Conservation (phyloP, 2,113 vertebrate genomes). For the Platysternon megacephalum region DNA sequence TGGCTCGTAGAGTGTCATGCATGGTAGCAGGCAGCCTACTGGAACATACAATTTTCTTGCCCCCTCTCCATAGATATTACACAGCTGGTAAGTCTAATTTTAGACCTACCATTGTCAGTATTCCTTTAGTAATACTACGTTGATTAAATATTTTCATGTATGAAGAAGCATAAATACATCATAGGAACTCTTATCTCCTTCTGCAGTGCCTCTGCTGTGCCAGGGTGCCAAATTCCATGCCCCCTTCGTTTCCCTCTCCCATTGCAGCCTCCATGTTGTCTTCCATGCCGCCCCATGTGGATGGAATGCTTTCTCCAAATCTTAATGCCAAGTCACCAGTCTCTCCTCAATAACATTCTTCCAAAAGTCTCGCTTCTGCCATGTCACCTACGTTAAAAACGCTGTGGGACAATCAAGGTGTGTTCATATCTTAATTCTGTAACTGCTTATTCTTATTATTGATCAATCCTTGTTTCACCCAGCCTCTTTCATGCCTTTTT, state of each 20-base stretch:
- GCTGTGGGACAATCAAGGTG: not conserved
- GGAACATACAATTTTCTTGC: not conserved
- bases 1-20: not conserved
- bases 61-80: not conserved
- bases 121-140: fast-evolving
- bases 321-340: not conserved
- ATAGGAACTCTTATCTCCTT: not conserved
- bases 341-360: not conserved
- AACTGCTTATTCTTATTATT: not conserved
- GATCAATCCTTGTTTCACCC: not conserved
- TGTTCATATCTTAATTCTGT: not conserved
- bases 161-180: not conserved
- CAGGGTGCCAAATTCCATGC: not conserved
- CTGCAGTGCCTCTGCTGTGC: fast-evolving
- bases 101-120: not conserved
- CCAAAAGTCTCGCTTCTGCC: not conserved
- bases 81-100: not conserved
- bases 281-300: not conserved
- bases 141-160: not conserved
- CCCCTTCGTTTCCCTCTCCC: not conserved
- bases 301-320: not conserved
- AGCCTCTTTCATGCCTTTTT: not conserved
- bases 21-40: not conserved
- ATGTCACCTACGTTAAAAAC: not conserved
- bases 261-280: no score